Base-by-base conservation (phyloP, 2,797 vertebrate species). In the Catostomus latipinnis region DNA sequence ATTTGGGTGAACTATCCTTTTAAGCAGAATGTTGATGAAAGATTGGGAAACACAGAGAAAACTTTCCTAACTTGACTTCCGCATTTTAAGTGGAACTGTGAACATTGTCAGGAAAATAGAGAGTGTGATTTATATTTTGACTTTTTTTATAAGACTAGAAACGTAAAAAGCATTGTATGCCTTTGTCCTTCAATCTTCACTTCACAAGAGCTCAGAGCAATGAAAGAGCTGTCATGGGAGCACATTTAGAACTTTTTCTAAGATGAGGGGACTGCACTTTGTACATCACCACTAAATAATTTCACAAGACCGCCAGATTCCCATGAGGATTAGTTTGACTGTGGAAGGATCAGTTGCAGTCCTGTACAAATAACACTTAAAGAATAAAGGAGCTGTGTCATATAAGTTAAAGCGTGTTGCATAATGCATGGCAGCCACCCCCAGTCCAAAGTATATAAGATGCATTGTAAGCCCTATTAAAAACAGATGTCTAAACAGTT, bases 321-420 rank as follows among this genome's bases (percentile, higher is more conserved):
- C 84, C 62, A 67, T 84, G 71, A 83, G 89, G 89, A 92, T 93
- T 90, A 89, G 76, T 83, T 81, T 81, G 46, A 79, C 83, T 86
- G 86, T 87, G 82, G 87, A 79, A 80, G 87, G 88, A 89, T 91
- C 89, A 87, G 76, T 86, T 67, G 52, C 81, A 91, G 87, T 88
- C 86, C 85, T 83, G 50, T 50, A 71, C 66, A 60, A 6, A 54
- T 11, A 43, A 6, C 52, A 79, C 82, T 62, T 72, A 82, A 88
- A 88, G 81, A 78, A 74, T 69, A 79, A 82, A 82, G 83, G 89
- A 72, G 67, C 74, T 57, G 63, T 62, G 45, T 68, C 46, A 61
- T 70, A 46, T 67, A n/a, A 58, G 56, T 68, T 2, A 58, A 57
- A 1, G 43, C 60, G 66, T 63, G 46, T 71, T 58, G 80, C 10